Conservation (phyloP, 2,888 invertebrate species). For the Diaprepes abbreviatus region DNA sequence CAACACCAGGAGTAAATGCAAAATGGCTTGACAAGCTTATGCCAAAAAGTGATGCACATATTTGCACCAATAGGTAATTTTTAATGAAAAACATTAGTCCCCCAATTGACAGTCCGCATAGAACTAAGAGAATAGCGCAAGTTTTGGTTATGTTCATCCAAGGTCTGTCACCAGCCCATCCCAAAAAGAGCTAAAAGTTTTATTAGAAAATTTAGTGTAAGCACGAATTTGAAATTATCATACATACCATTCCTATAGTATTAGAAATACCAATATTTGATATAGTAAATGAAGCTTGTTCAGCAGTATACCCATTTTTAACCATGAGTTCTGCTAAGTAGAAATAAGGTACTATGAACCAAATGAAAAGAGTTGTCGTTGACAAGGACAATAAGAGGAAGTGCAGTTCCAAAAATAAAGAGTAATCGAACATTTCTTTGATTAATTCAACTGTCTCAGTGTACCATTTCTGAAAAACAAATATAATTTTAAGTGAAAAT, state of each 20-base stretch:
- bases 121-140: constrained; percentile 83
- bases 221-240: background rate
- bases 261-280: constrained; percentile 91
- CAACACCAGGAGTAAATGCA: constrained; percentile 90
- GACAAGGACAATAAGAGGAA: constrained; percentile 87
- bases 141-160: constrained; percentile 80
- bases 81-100: constrained; percentile 70
- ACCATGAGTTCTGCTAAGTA: constrained; percentile 90
- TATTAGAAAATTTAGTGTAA: background rate
- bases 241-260: constrained; percentile 87
- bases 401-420: constrained; percentile 81
- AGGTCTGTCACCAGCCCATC: constrained; percentile 91
- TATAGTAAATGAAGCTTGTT: constrained; percentile 83
- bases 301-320: constrained; percentile 75
- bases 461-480: constrained; percentile 78
- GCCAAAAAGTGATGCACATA: constrained; percentile 79
- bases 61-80: constrained; percentile 64
- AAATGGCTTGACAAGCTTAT: constrained; percentile 93
- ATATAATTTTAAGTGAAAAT: no score
- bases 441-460: constrained; percentile 76
- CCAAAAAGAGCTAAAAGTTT: constrained; percentile 77
- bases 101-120: constrained; percentile 76
- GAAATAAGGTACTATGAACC: constrained; percentile 96
- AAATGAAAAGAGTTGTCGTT: constrained; percentile 90
- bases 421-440: constrained; percentile 83